Conservation (phyloP, 1,140 invertebrate species). For the Babylonia areolata region DNA sequence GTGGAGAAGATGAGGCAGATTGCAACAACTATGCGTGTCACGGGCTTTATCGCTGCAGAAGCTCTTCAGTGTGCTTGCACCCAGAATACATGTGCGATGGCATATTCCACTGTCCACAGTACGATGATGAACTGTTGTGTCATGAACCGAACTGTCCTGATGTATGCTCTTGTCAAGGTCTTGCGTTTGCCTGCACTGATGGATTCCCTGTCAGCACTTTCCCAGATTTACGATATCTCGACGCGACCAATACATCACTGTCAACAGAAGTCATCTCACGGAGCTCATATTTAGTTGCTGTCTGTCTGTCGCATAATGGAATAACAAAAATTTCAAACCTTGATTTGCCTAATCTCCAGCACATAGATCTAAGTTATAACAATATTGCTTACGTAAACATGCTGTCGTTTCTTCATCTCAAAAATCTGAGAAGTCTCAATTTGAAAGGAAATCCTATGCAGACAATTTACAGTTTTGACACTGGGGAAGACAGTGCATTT, state of each 20-base stretch:
- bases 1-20: conserved; percentile 12
- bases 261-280: neutral
- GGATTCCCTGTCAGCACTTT: neutral
- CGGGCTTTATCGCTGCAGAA: neutral
- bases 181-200: neutral
- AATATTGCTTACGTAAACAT: neutral
- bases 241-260: neutral
- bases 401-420: neutral
- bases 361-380: conserved; percentile 6
- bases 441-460: neutral
- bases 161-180: conserved; percentile 39
- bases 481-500: neutral
- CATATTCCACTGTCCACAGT: conserved; percentile 26
- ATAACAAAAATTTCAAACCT: neutral
- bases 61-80: conserved; percentile 19
- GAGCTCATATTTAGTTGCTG: neutral
- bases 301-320: neutral
- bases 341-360: neutral
- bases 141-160: conserved; percentile 68
- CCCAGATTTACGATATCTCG: neutral
- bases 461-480: neutral
- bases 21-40: conserved; percentile 30
- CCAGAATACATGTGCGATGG: conserved; percentile 20
- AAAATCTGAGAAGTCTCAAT: neutral
- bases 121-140: conserved; percentile 39